These are phyloP conservation scores for Desmophyllum pertusum DNA, from an alignment of 92 coral and sea anemone genomes.

Conservation along the genomic window DNA sequence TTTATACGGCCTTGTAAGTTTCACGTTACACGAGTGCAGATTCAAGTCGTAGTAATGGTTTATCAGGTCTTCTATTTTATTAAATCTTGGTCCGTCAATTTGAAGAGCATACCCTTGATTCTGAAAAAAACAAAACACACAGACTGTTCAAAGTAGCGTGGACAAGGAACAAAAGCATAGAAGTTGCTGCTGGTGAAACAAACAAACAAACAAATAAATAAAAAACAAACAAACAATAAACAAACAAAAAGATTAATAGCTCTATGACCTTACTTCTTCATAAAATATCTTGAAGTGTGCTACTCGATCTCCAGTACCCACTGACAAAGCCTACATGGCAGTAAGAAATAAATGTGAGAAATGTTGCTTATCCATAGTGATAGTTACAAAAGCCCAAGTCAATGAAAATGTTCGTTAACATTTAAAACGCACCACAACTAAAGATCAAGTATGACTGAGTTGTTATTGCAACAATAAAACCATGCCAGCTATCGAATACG, in stretches of 20 bases:
- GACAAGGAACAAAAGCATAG: no score
- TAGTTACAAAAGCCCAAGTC: no score
- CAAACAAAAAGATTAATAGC: background rate
- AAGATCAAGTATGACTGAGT: no score
- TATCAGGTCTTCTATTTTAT: conserved; percentile 38
- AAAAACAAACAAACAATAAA: background rate
- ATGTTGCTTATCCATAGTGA: background rate
- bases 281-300: conserved; percentile 80
- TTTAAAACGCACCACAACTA: no score
- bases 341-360: background rate
- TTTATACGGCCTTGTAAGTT: conserved; percentile 14
- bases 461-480: no score
- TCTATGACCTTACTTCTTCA: conserved; percentile 60
- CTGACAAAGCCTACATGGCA: conserved; percentile 70
- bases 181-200: background rate
- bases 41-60: conserved; percentile 37
- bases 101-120: conserved; percentile 65
- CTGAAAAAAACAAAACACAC: background rate
- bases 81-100: conserved; percentile 48
- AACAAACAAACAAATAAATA: background rate
- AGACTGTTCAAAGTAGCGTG: background rate
- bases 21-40: conserved; percentile 54
- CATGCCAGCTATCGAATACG: no score
- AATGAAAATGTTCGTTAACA: no score
- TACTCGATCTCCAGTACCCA: conserved; percentile 77